Conservation (phyloP, 2,113 vertebrate genomes). For the Onychostruthus taczanowskii region DNA sequence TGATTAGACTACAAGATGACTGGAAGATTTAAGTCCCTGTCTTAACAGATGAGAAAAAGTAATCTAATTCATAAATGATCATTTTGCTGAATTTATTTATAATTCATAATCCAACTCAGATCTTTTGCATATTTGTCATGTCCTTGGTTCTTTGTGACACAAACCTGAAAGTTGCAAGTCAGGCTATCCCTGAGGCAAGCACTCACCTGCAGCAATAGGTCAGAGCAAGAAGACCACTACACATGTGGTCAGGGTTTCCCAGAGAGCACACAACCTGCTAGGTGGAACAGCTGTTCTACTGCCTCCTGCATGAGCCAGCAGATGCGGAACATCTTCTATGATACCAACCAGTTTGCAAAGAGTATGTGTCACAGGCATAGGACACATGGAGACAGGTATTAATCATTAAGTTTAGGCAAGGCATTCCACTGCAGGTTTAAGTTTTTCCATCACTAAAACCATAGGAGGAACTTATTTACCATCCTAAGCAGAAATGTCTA, state of each 20-base stretch:
- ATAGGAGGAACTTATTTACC: background rate
- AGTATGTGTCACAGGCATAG: background rate
- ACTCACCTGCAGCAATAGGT: background rate
- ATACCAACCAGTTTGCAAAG: background rate
- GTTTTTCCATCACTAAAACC: background rate
- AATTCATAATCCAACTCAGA: background rate
- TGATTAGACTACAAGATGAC: background rate
- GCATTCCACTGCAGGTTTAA: background rate
- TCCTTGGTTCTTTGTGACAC: background rate
- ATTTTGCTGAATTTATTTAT: background rate
- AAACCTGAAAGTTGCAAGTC: background rate
- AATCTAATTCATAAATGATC: background rate
- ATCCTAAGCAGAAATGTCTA: background rate
- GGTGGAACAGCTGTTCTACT: background rate
- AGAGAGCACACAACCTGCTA: background rate
- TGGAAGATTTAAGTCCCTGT: background rate
- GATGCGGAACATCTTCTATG: accelerated
- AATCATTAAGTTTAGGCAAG: background rate
- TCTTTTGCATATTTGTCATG: background rate
- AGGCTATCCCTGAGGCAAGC: background rate
- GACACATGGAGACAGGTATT: background rate
- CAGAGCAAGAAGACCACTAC: background rate
- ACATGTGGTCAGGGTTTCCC: background rate
- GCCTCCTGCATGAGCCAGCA: background rate
- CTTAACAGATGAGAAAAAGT: background rate